A percentile compares a stretch with the other conserved stretches of the same genome.
These are phyloP conservation scores for Spea bombifrons DNA, from an alignment of 2,113 vertebrate genomes.

Conservation along the genomic window DNA sequence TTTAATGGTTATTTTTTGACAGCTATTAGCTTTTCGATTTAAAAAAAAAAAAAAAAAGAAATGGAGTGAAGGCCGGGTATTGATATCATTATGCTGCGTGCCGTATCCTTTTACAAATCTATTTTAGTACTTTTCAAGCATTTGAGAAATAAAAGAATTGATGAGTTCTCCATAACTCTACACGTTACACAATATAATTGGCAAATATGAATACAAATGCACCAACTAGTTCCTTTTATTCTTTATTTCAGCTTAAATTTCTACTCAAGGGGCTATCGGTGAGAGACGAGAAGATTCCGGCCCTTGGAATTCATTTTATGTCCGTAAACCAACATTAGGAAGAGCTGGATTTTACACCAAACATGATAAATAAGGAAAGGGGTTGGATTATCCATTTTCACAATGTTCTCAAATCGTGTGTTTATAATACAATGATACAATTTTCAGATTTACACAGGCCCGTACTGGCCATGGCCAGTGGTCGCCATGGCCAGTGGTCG, in stretches of 20 bases:
- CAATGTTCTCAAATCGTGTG: too few species aligned
- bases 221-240: background rate
- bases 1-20: conserved; percentile 80
- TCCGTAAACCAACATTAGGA: too few species aligned
- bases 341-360: too few species aligned
- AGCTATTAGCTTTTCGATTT: conserved; percentile 72
- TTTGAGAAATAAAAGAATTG: background rate
- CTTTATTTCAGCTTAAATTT: background rate
- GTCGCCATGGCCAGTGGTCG: too few species aligned
- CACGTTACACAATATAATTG: conserved; percentile 53
- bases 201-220: conserved; percentile 52
- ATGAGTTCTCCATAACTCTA: background rate
- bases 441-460: too few species aligned
- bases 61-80: conserved; percentile 74
- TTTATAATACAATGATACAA: too few species aligned
- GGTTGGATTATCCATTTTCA: too few species aligned
- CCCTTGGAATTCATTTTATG: too few species aligned
- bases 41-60: conserved; percentile 55
- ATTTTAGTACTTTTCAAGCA: conserved; percentile 51
- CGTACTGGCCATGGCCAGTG: too few species aligned
- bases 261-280: too few species aligned
- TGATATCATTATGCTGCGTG: conserved; percentile 70
- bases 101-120: conserved; percentile 72
- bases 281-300: too few species aligned
- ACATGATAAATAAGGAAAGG: too few species aligned